These are phyloP conservation scores for Tachysurus fulvidraco DNA, from an alignment of 2,113 vertebrate species.

Conservation along the genomic window DNA sequence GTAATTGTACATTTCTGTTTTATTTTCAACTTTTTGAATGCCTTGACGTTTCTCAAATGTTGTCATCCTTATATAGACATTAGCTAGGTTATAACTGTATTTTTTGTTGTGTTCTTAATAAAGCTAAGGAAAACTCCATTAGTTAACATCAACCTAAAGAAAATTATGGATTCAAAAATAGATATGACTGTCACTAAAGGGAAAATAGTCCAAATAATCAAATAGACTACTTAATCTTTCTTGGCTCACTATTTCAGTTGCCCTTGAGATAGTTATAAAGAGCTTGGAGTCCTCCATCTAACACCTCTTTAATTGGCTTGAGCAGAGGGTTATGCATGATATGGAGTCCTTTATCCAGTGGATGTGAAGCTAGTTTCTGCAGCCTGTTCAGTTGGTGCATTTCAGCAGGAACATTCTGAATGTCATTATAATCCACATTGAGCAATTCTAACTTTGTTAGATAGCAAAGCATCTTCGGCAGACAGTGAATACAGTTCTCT, in stretches of 20 bases:
- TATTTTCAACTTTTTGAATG: not conserved
- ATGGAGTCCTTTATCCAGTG: constrained; percentile 93
- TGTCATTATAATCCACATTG: constrained; percentile 84
- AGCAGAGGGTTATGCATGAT: constrained; percentile 85
- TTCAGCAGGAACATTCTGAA: constrained; percentile 83
- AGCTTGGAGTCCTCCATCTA: constrained; percentile 79
- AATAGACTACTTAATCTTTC: not conserved
- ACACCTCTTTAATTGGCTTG: constrained; percentile 82
- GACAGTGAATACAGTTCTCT: constrained; percentile 79
- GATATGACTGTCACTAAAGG: not conserved
- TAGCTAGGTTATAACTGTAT: not conserved
- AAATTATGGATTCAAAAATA: not conserved
- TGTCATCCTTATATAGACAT: not conserved
- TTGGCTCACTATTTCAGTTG: constrained; percentile 55
- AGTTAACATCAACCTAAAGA: not conserved
- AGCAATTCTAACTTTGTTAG: constrained; percentile 81
- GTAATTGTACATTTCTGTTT: not conserved
- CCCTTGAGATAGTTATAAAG: constrained; percentile 84
- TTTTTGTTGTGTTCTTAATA: not conserved
- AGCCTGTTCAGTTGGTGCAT: constrained; percentile 79
- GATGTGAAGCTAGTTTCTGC: constrained; percentile 84
- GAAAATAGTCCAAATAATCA: not conserved
- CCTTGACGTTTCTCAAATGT: not conserved
- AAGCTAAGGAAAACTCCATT: not conserved
- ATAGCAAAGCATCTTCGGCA: constrained; percentile 83